These are phyloP conservation scores for Microtus richardsoni DNA, from an alignment of 2,113 vertebrate species.

Conservation along the genomic window DNA sequence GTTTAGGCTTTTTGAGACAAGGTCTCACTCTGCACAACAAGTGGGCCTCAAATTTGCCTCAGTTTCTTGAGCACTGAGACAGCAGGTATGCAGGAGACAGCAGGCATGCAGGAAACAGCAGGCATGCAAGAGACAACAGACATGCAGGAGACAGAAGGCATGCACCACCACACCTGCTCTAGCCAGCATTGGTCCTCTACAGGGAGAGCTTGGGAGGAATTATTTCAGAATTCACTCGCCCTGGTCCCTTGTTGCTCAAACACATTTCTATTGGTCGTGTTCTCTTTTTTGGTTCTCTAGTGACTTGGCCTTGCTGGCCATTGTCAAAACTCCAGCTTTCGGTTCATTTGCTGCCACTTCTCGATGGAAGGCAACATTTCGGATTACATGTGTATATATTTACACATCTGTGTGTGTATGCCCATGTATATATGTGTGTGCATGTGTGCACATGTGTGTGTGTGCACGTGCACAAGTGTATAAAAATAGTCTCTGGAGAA, in stretches of 20 bases:
- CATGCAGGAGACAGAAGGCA: no score
- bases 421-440: background rate
- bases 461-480: background rate
- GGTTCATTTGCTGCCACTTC: conserved; percentile 78
- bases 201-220: conserved; percentile 74
- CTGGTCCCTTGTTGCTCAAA: conserved; percentile 71
- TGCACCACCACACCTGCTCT: no score
- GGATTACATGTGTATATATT: no score
- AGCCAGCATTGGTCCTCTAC: background rate
- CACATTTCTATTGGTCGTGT: conserved; percentile 75
- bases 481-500: background rate
- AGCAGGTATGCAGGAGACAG: no score
- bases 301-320: conserved; percentile 57
- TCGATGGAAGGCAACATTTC: conserved; percentile 65
- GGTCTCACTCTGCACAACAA: background rate
- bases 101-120: background rate
- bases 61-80: background rate
- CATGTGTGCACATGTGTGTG: no score
- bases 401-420: no score
- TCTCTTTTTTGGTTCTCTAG: conserved; percentile 76
- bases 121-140: no score
- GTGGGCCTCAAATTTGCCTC: background rate
- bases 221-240: conserved; percentile 58
- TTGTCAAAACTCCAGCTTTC: conserved; percentile 74
- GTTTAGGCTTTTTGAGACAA: background rate